Percentiles rank a stretch among this genome's conserved stretches.
phyloP scores from a whole-genome alignment of 2,797 vertebrate genomes.

The Apodemus agrarius region DNA sequence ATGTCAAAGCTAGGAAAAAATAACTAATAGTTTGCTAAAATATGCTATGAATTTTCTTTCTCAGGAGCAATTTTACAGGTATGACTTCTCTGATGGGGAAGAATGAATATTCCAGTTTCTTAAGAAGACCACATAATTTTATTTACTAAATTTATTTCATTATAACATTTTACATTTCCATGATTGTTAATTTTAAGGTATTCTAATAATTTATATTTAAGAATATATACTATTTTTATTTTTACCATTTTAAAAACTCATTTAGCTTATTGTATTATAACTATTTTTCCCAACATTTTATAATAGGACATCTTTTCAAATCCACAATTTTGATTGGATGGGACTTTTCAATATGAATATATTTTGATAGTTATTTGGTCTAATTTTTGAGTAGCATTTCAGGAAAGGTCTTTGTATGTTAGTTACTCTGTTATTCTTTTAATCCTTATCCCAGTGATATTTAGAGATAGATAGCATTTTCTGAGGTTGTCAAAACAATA shows the following conservation, averaged over 20 bases:
- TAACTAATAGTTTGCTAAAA: background rate
- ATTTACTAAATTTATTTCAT: background rate
- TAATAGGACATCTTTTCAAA: background rate
- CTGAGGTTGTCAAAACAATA: background rate
- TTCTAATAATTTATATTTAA: background rate
- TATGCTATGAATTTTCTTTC: background rate
- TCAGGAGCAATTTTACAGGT: background rate
- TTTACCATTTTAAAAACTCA: background rate
- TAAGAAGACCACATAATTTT: background rate
- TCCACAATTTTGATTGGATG: background rate
- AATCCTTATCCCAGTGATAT: background rate
- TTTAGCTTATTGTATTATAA: background rate
- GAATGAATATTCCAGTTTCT: background rate
- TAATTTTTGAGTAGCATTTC: background rate
- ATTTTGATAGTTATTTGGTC: background rate
- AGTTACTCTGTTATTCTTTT: background rate
- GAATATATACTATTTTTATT: background rate
- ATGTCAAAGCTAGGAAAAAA: background rate
- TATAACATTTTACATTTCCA: background rate
- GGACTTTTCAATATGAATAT: background rate
- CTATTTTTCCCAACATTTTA: rapidly evolving
- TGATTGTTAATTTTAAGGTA: background rate
- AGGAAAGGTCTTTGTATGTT: background rate
- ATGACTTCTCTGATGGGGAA: background rate
- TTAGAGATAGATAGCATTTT: background rate